Percentiles rank a stretch among this genome's conserved stretches.
Conservation (phyloP, 2,797 vertebrate species). For the Adrianichthys oophorus region DNA sequence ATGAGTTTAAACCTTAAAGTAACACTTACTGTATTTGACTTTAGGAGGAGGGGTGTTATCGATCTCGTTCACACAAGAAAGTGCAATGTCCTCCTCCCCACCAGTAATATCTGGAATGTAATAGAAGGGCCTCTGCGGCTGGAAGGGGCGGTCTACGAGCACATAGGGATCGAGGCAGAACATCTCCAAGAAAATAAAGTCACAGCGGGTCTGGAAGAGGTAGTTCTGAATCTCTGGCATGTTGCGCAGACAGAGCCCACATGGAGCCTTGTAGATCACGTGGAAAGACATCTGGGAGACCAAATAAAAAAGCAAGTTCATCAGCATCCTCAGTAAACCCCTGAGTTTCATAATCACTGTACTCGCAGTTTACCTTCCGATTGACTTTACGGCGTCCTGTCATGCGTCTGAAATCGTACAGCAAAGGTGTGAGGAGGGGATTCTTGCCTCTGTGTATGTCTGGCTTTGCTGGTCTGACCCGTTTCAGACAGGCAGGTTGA, state of each 20-base stretch:
- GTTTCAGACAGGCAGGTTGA: conserved; percentile 85
- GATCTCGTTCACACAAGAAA: conserved; percentile 98
- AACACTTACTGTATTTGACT: conserved; percentile 91
- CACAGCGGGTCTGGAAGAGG: conserved; percentile 90
- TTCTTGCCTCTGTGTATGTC: conserved; percentile 87
- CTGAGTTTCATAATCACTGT: background rate
- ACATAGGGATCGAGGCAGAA: conserved; percentile 98
- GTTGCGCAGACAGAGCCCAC: conserved; percentile 92
- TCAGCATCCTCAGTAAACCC: background rate
- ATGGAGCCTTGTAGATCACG: conserved; percentile 95
- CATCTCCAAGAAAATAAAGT: conserved; percentile 97
- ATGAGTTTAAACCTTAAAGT: background rate
- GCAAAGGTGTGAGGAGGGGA: conserved; percentile 90
- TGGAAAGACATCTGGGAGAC: conserved; percentile 89
- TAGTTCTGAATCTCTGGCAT: conserved; percentile 95
- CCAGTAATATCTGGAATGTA: conserved; percentile 92
- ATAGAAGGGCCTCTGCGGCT: conserved; percentile 91
- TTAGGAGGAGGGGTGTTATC: conserved; percentile 88
- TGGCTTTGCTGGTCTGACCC: conserved; percentile 75
- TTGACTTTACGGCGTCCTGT: conserved; percentile 90
- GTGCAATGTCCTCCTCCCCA: conserved; percentile 90
- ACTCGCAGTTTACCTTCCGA: conserved; percentile 80
- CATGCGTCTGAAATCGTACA: conserved; percentile 96
- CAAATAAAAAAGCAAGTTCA: too few species aligned
- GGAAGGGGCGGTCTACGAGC: conserved; percentile 93